Percentiles rank a stretch among this genome's conserved stretches.
These are phyloP conservation scores for Odocoileus virginianus DNA, from an alignment of 2,113 vertebrate species.

Conservation along the genomic window DNA sequence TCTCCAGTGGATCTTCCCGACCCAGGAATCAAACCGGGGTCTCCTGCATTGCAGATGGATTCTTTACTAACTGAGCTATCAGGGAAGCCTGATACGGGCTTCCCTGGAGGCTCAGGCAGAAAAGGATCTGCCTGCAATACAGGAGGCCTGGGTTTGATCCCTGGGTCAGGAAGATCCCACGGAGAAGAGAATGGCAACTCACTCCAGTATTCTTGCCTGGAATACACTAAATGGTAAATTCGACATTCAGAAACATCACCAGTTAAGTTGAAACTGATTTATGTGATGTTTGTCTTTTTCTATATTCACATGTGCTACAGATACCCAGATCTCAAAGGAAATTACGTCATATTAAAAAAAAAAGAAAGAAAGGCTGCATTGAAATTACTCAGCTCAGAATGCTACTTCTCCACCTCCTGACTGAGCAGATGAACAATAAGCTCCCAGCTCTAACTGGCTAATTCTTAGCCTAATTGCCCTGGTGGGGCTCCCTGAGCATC, in stretches of 20 bases:
- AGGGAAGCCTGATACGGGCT: not conserved
- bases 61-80: not conserved
- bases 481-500: not conserved
- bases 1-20: not conserved
- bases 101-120: not conserved
- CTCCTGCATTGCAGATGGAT: not conserved
- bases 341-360: not conserved
- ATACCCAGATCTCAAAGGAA: not conserved
- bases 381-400: not conserved
- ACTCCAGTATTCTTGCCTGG: not conserved
- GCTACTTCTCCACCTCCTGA: too few species aligned
- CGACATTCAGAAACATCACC: not conserved
- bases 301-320: not conserved
- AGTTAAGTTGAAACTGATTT: not conserved
- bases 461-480: not conserved
- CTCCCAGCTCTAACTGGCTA: not conserved
- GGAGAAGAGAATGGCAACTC: not conserved
- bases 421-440: not conserved
- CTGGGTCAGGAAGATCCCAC: not conserved
- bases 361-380: fast-evolving
- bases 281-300: not conserved
- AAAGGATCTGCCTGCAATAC: not conserved
- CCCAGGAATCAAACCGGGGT: not conserved
- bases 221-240: not conserved
- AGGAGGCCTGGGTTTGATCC: not conserved